These are phyloP conservation scores for Tetragonisca angustula DNA, from an alignment of 2,888 invertebrate genomes.

Conservation along the genomic window DNA sequence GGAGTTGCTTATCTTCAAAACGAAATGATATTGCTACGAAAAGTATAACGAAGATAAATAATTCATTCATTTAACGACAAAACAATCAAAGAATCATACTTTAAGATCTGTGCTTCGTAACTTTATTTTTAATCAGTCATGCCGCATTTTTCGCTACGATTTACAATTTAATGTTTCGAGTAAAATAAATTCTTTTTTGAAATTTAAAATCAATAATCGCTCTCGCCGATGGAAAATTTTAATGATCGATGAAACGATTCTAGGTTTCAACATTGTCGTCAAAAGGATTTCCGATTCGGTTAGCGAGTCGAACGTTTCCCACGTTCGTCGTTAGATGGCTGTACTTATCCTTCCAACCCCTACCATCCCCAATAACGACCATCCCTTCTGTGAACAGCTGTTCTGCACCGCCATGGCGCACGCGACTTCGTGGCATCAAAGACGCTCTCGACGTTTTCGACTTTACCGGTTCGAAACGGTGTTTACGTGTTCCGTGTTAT, in stretches of 20 bases:
- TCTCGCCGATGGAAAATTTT: background rate
- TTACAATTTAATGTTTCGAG: background rate
- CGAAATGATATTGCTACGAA: background rate
- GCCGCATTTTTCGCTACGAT: no score
- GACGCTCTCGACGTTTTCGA: slow-evolving; percentile 52
- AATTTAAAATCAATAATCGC: background rate
- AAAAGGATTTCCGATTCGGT: background rate
- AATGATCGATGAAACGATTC: slow-evolving; percentile 8
- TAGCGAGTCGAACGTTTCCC: background rate
- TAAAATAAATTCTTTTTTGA: background rate
- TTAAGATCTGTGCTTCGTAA: background rate
- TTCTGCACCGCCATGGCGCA: slow-evolving; percentile 71
- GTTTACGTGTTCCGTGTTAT: slow-evolving; percentile 52
- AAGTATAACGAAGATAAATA: background rate
- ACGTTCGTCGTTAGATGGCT: slow-evolving; percentile 50
- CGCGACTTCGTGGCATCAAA: slow-evolving; percentile 66
- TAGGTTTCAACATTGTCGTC: slow-evolving; percentile 33
- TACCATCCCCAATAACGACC: slow-evolving; percentile 46
- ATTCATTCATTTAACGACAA: background rate
- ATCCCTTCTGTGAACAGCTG: slow-evolving; percentile 65
- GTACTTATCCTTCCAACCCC: slow-evolving; percentile 5
- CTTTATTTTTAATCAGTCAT: background rate
- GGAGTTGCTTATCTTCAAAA: background rate
- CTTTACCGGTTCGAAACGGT: slow-evolving; percentile 50
- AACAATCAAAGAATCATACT: background rate